These are phyloP conservation scores for Apostichopus parvimensis DNA, from an alignment of 35 echinoderm and acorn worm genomes.

Conservation along the genomic window DNA sequence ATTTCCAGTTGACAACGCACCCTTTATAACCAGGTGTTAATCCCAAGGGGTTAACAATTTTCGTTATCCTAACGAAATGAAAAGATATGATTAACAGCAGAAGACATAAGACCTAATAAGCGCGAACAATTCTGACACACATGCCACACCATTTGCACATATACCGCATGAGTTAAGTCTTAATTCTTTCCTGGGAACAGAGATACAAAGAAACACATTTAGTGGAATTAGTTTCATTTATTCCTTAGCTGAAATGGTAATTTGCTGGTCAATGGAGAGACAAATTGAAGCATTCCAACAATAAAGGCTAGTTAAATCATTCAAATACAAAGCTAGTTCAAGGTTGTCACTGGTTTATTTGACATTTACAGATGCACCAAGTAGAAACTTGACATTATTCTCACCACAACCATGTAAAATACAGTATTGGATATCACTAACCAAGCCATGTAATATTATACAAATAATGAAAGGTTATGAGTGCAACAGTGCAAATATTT, in stretches of 20 bases:
- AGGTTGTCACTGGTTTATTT: no score
- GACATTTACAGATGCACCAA: no score
- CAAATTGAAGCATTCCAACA: not conserved
- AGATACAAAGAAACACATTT: not conserved
- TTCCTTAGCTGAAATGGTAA: not conserved
- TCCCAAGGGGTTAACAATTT: no score
- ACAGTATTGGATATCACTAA: no score
- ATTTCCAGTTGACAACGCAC: no score
- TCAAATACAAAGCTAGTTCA: no score
- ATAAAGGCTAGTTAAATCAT: not conserved
- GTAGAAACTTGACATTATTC: no score
- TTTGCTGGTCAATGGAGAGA: not conserved
- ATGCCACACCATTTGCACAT: not conserved
- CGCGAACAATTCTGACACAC: not conserved
- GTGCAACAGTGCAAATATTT: no score
- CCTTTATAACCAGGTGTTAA: no score
- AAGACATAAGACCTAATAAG: not conserved
- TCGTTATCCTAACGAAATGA: not conserved
- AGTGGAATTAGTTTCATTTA: not conserved
- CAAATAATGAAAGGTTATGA: no score
- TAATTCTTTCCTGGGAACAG: not conserved
- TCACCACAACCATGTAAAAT: no score
- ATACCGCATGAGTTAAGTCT: not conserved
- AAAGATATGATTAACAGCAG: not conserved
- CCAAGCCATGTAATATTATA: no score